phyloP scores from a whole-genome alignment of 2,888 invertebrate genomes.

The Nasonia oneida region DNA sequence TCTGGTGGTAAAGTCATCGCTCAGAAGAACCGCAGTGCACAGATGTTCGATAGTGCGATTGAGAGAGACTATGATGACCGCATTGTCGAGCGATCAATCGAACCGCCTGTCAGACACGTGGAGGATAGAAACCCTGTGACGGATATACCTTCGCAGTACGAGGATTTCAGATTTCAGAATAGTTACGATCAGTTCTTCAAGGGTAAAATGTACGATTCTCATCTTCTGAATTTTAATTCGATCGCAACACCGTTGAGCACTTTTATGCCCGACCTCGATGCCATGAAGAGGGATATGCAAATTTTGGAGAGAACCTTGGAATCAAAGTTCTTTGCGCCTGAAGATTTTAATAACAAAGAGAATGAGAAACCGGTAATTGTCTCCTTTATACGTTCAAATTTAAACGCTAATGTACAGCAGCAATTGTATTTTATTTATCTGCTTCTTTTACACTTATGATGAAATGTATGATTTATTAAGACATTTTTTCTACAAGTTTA shows the following conservation, averaged over 20 bases:
- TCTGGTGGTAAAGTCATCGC: conserved; percentile 55
- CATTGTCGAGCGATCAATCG: conserved; percentile 68
- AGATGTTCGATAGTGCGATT: conserved; percentile 52
- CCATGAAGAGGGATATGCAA: conserved; percentile 72
- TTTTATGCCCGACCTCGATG: conserved; percentile 61
- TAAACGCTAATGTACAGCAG: not conserved
- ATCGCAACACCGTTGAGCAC: conserved; percentile 42
- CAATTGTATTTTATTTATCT: not conserved
- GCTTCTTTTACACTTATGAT: not conserved
- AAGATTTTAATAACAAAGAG: conserved; percentile 64
- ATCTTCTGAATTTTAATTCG: conserved; percentile 47
- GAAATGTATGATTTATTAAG: not conserved
- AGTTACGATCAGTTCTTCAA: conserved; percentile 72
- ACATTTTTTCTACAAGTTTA: conserved; percentile 43
- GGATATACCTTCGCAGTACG: conserved; percentile 68
- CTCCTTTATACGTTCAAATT: not conserved
- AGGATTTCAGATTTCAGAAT: conserved; percentile 72
- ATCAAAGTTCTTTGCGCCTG: conserved; percentile 67
- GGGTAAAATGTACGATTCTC: conserved; percentile 59
- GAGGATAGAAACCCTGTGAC: conserved; percentile 62
- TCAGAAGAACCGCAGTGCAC: conserved; percentile 51
- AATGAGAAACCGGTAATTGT: conserved; percentile 50
- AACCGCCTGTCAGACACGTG: conserved; percentile 30
- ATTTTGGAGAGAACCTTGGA: conserved; percentile 72
- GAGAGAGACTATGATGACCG: conserved; percentile 64